phyloP scores from a whole-genome alignment of 2,888 invertebrate genomes.

The Lithophane leautieri region DNA sequence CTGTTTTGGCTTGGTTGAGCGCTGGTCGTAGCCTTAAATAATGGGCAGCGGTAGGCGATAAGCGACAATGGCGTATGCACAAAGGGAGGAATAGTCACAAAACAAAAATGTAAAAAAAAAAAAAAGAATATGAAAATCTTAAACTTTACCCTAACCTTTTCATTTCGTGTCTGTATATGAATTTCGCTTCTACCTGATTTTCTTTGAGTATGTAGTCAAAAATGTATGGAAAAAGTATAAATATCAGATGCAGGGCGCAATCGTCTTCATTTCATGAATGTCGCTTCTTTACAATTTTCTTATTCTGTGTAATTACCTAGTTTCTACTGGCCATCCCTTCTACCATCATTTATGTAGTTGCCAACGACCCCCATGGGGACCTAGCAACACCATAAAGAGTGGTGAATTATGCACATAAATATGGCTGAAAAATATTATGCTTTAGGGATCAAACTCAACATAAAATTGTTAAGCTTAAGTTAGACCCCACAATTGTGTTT shows the following conservation, averaged over 20 bases:
- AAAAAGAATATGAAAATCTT: too few relatives aligned
- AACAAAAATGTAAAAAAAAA: neutral
- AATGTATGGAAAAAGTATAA: too few relatives aligned
- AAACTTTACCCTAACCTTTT: neutral
- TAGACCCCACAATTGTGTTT: neutral
- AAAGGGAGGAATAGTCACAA: neutral
- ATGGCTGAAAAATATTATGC: constrained; percentile 36
- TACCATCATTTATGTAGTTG: constrained; percentile 48
- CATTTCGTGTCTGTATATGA: neutral
- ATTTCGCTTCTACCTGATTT: neutral
- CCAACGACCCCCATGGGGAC: constrained; percentile 45
- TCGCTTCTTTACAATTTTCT: neutral
- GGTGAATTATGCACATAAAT: constrained; percentile 49
- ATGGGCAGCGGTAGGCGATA: neutral
- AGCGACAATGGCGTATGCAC: neutral
- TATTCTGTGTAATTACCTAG: constrained; percentile 4
- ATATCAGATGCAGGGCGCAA: neutral
- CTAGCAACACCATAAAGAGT: constrained; percentile 38
- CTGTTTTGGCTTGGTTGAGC: neutral
- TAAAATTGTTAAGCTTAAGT: constrained; percentile 5
- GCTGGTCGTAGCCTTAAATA: neutral
- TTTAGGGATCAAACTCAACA: constrained; percentile 34
- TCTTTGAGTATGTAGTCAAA: too few relatives aligned
- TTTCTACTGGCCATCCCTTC: constrained; percentile 16
- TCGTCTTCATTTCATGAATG: neutral